phyloP scores from a whole-genome alignment of 2,797 vertebrate genomes.

The Leptoclinus maculatus region DNA sequence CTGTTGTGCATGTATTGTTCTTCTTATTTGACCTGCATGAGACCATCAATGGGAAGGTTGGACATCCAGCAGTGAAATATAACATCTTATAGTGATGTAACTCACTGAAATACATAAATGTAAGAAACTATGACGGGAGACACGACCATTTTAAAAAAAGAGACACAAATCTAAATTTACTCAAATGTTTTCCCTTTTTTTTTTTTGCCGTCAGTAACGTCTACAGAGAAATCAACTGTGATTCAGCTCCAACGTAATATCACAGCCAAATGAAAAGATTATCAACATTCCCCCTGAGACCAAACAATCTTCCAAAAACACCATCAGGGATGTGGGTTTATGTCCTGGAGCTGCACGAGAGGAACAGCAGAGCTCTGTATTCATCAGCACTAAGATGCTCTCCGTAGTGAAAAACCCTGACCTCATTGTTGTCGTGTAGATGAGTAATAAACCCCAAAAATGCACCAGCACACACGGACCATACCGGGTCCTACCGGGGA shows the following conservation, averaged over 20 bases:
- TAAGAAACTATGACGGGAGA: background rate
- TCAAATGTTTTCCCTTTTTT: slow-evolving; percentile 3
- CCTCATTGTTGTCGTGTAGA: slow-evolving; percentile 12
- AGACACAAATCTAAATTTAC: slow-evolving; percentile 7
- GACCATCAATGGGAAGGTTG: background rate
- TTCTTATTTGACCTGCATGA: background rate
- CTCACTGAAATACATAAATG: background rate
- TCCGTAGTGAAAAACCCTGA: slow-evolving; percentile 19
- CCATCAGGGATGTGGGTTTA: slow-evolving; percentile 42
- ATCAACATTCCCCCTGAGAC: slow-evolving; percentile 37
- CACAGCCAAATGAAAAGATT: slow-evolving; percentile 58
- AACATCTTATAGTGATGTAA: background rate
- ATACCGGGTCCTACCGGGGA: too few relatives aligned
- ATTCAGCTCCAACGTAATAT: slow-evolving; percentile 27
- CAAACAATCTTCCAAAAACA: slow-evolving; percentile 30
- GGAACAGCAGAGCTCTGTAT: background rate
- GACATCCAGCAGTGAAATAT: background rate
- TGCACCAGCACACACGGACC: background rate
- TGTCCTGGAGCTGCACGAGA: slow-evolving; percentile 23
- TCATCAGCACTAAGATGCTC: slow-evolving; percentile 19
- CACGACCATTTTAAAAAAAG: background rate
- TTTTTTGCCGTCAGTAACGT: background rate
- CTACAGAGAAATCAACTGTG: slow-evolving; percentile 38
- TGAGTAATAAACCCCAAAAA: slow-evolving; percentile 24
- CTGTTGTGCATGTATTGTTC: slow-evolving; percentile 19